Evolutionary conservation across 2,113 vertebrate species (phyloP), one percentile per base, ranked within the genome.

Genomic region (Hemiprocne comata): DNA sequence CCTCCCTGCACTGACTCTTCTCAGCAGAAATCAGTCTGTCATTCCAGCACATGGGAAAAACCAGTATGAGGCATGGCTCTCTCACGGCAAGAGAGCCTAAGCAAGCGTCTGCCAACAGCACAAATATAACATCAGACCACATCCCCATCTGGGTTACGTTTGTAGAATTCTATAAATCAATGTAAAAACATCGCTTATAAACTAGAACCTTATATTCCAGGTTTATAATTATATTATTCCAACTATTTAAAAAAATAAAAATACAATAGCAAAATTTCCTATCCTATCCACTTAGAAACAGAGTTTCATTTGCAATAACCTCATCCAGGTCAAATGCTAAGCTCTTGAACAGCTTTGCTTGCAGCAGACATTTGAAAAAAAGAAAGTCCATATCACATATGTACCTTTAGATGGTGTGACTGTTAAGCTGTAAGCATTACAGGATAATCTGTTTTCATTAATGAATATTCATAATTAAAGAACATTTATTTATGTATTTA

Each of bases 71-170:
- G 13, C 26, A 34, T 11, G 31, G 6, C 2, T 36, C 7, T 48
- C 61, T 21, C 19, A 20, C 7, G 0, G 0, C 9, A 3, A 3
- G 24, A 85, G 36, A 76, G 15, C 6, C 12, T 62, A 57, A 70
- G 17, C 3, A 48, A 73, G 7, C 0, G 0, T 23, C 17, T 61
- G 6, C 21, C 3, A 17, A 15, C 13, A 79, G 7, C 11, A 33
- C 14, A 62, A 62, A 51, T 19, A 20, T 7, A 51, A 55, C 7
- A 16, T 16, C 36, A 44, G 38, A 13, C 5, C 53, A 60, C 24
- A 71, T 62, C 9, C 6, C 9, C 23, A 17, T 14, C 7, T 50
- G n/a, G 15, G 31, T 80, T 61, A 26, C 23, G 34, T 46, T 46
- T 46, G 2, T 50, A 72, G 87, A 79, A 46, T 40, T 85, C 42